A percentile compares a stretch with the other conserved stretches of the same genome.
Evolutionary conservation across 2,888 invertebrate genomes (phyloP).

Genomic region (Drosophila koepferae): DNA sequence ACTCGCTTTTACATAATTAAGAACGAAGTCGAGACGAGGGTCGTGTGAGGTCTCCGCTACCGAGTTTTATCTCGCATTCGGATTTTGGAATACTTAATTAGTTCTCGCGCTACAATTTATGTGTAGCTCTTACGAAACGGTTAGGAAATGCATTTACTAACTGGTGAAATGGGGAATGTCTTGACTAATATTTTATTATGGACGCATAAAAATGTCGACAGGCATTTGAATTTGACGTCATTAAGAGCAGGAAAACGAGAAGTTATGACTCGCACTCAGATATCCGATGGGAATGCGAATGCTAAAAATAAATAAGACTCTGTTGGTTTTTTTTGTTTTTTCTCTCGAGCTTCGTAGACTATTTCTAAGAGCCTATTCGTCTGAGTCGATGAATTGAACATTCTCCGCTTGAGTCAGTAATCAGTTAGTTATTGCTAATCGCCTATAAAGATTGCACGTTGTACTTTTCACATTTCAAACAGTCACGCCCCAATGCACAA

Average conservation of each 20-base stretch:
- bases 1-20: constrained; percentile 67
- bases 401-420: constrained; percentile 41
- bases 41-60: constrained; percentile 59
- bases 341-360: neutral
- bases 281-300: constrained; percentile 3
- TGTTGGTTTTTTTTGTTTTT: constrained; percentile 36
- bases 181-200: constrained; percentile 23
- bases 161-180: constrained; percentile 3
- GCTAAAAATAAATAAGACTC: constrained; percentile 43
- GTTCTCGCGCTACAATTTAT: constrained; percentile 52
- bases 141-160: constrained; percentile 37
- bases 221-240: constrained; percentile 22
- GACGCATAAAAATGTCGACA: constrained; percentile 54
- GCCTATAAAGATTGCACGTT: constrained; percentile 32
- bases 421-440: neutral
- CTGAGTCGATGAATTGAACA: constrained; percentile 12
- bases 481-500: constrained; percentile 23
- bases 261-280: constrained; percentile 42
- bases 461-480: constrained; percentile 9
- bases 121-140: constrained; percentile 33
- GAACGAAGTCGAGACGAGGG: constrained; percentile 21
- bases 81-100: constrained; percentile 66
- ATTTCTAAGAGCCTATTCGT: constrained; percentile 4
- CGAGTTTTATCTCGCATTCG: constrained; percentile 42
- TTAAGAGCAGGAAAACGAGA: constrained; percentile 55